A percentile compares a stretch with the other conserved stretches of the same genome.
phyloP scores from a whole-genome alignment of 2,888 invertebrate species.

The Blastobasis lacticolella region DNA sequence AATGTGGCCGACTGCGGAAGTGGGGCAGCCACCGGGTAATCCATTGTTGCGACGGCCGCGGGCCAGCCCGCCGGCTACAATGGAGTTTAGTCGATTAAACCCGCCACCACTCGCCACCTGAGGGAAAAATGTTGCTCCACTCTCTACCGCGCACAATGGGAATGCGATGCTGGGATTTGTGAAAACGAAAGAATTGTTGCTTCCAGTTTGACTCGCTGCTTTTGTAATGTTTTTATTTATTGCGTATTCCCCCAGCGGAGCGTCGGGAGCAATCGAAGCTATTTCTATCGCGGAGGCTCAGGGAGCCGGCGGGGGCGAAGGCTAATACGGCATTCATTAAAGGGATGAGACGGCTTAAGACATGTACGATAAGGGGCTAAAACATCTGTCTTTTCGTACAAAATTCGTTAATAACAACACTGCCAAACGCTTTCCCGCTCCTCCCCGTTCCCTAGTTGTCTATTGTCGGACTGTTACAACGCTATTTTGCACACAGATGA shows the following conservation, averaged over 20 bases:
- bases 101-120: conserved; percentile 37
- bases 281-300: conserved; percentile 8
- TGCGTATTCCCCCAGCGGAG: conserved; percentile 10
- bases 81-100: conserved; percentile 52
- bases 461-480: too few relatives aligned
- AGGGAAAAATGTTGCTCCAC: conserved; percentile 34
- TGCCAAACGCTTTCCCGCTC: too few relatives aligned
- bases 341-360: conserved; percentile 5
- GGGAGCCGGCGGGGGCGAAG: not conserved
- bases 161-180: conserved; percentile 34
- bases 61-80: conserved; percentile 21
- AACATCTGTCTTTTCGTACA: too few relatives aligned
- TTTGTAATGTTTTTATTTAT: conserved; percentile 30
- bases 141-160: conserved; percentile 23
- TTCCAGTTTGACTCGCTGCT: conserved; percentile 25
- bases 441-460: too few relatives aligned
- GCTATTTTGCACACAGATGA: too few relatives aligned
- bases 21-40: conserved; percentile 24
- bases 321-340: conserved; percentile 8
- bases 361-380: too few relatives aligned
- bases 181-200: conserved; percentile 30
- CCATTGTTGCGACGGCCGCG: conserved; percentile 30
- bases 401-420: too few relatives aligned
- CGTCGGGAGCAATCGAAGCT: conserved; percentile 9
- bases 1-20: conserved; percentile 27